Evolutionary conservation across 2,888 invertebrate genomes (phyloP).

Genomic region (Heliconius charithonia): DNA sequence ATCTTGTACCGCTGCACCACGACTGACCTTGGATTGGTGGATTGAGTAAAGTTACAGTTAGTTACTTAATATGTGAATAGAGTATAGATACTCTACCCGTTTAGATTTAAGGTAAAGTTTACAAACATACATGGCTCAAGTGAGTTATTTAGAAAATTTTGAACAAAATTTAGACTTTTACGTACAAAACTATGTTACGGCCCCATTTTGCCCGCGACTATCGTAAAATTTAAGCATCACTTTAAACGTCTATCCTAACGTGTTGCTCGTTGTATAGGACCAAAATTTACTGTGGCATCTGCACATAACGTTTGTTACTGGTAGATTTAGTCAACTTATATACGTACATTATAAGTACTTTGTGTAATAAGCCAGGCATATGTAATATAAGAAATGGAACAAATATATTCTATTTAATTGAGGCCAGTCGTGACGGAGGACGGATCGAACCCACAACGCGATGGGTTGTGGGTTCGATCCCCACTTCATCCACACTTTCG

Average conservation of each 20-base stretch:
- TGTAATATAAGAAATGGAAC: background rate
- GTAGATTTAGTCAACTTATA: slow-evolving; percentile 8
- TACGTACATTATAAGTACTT: slow-evolving; percentile 8
- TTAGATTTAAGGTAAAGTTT: background rate
- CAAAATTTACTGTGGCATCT: slow-evolving; percentile 29
- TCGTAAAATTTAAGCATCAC: slow-evolving; percentile 33
- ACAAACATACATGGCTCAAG: slow-evolving; percentile 8
- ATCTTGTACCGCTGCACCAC: too few species aligned
- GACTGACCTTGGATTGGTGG: too few species aligned
- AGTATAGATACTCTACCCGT: background rate
- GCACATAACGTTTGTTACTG: slow-evolving; percentile 23
- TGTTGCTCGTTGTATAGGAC: slow-evolving; percentile 28
- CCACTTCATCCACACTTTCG: too few species aligned
- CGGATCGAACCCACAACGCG: too few species aligned
- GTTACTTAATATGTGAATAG: too few species aligned
- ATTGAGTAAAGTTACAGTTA: too few species aligned
- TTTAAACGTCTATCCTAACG: slow-evolving; percentile 32
- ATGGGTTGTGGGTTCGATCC: too few species aligned
- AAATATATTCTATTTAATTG: background rate
- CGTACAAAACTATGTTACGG: slow-evolving; percentile 20
- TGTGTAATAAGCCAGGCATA: background rate
- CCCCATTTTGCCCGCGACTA: slow-evolving; percentile 31
- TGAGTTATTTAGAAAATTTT: slow-evolving; percentile 21
- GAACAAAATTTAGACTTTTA: slow-evolving; percentile 23
- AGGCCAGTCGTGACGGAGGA: too few species aligned